These are phyloP conservation scores for Adela reaumurella DNA, from an alignment of 2,888 invertebrate genomes.

Conservation along the genomic window DNA sequence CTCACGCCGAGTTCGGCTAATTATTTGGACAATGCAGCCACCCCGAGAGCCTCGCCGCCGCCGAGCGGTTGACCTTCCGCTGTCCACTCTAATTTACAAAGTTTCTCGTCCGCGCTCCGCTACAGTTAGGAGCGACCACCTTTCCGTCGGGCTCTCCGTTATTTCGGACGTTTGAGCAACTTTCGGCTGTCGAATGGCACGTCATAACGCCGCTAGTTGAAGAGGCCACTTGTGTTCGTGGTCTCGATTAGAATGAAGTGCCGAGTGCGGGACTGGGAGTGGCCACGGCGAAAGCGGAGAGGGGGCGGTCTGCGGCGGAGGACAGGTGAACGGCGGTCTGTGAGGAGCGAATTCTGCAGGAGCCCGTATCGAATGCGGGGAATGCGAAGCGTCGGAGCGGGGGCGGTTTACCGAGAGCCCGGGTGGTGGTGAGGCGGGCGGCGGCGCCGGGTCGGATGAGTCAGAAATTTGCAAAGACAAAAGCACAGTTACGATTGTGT, in stretches of 20 bases:
- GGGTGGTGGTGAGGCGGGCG: constrained; percentile 16
- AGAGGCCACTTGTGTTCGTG: no score
- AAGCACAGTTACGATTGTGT: background rate
- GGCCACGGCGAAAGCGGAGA: no score
- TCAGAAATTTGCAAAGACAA: constrained; percentile 38
- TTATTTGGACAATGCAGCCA: constrained; percentile 30
- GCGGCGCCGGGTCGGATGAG: constrained; percentile 40
- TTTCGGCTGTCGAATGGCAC: no score
- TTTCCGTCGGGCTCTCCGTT: no score
- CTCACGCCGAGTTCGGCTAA: constrained; percentile 29
- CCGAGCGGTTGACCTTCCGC: background rate
- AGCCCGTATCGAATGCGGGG: constrained; percentile 40
- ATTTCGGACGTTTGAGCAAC: no score
- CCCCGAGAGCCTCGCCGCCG: constrained; percentile 21
- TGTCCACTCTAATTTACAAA: no score
- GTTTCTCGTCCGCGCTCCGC: no score
- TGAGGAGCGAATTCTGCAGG: constrained; percentile 39
- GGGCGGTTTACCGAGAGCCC: background rate
- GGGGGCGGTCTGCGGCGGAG: constrained; percentile 16
- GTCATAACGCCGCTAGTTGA: no score
- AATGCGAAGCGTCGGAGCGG: constrained; percentile 30
- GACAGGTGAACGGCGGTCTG: constrained; percentile 19
- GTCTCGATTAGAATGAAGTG: no score
- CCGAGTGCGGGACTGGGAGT: no score
- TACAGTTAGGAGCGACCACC: no score